These are phyloP conservation scores for Drosophila paracracens DNA, from an alignment of 2,888 invertebrate species.

Conservation along the genomic window DNA sequence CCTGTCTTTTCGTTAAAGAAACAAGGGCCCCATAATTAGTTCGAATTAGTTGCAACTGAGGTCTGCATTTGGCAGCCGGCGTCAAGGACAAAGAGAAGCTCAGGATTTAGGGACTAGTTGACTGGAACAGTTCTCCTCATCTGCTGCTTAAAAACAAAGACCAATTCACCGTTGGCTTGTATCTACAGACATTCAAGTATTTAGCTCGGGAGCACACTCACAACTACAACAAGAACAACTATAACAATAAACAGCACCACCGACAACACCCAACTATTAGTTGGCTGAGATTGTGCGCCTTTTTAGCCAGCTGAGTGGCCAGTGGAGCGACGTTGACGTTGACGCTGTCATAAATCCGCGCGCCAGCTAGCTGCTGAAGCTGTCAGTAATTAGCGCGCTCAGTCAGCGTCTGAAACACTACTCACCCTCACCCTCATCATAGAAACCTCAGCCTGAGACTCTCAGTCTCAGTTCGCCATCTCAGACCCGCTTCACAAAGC, in stretches of 20 bases:
- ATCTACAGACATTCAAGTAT: conserved; percentile 44
- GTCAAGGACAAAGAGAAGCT: background rate
- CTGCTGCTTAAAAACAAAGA: conserved; percentile 14
- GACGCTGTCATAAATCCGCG: conserved; percentile 76
- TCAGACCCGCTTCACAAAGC: conserved; percentile 51
- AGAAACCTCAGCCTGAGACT: background rate
- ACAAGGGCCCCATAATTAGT: conserved; percentile 67
- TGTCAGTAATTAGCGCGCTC: conserved; percentile 75
- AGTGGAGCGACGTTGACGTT: conserved; percentile 40
- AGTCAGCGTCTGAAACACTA: conserved; percentile 46
- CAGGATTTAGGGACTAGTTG: conserved; percentile 2
- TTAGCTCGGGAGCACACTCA: conserved; percentile 45
- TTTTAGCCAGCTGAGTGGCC: conserved; percentile 36
- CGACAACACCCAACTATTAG: background rate
- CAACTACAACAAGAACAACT: conserved; percentile 2
- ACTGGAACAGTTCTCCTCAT: background rate
- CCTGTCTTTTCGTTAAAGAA: conserved; percentile 43
- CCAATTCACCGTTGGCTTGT: conserved; percentile 31
- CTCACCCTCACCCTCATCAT: conserved; percentile 1
- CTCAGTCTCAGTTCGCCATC: background rate
- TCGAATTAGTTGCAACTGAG: conserved; percentile 70
- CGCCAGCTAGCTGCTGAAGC: conserved; percentile 54
- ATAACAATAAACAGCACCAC: conserved; percentile 17
- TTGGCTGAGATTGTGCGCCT: background rate
- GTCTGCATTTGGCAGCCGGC: conserved; percentile 64